Evolutionary conservation across 2,888 invertebrate species (phyloP).

Genomic region (Drosophila anceps): DNA sequence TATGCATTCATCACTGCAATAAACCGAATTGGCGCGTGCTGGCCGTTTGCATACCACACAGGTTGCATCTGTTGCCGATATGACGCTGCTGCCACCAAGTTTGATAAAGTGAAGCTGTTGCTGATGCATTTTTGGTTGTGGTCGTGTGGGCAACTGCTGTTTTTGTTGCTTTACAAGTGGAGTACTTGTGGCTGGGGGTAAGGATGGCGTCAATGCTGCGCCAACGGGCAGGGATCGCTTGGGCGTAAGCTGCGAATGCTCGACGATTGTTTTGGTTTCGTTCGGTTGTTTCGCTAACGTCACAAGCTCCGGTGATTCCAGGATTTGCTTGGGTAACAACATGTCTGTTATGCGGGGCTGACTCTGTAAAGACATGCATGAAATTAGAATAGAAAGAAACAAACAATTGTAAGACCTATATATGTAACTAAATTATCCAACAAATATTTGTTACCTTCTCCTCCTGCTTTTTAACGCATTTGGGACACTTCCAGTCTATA

Average conservation of each 20-base stretch:
- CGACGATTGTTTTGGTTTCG: conserved; percentile 41
- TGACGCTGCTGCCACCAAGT: conserved; percentile 35
- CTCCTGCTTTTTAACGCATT: conserved; percentile 87
- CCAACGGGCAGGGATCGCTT: conserved; percentile 23
- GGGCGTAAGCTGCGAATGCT: conserved; percentile 13
- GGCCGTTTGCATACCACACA: conserved; percentile 92
- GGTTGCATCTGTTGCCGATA: conserved; percentile 31
- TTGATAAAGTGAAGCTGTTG: conserved; percentile 72
- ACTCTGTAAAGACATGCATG: conserved; percentile 24
- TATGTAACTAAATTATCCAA: neutral
- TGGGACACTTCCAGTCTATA: conserved; percentile 95
- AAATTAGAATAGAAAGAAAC: neutral
- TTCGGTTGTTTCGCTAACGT: conserved; percentile 32
- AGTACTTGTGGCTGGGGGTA: conserved; percentile 12
- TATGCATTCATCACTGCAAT: conserved; percentile 95
- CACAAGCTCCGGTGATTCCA: conserved; percentile 13
- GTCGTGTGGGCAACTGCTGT: conserved; percentile 13
- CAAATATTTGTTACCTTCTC: conserved; percentile 69
- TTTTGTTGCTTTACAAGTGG: conserved; percentile 24
- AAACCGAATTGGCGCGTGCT: conserved; percentile 93
- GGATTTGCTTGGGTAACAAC: conserved; percentile 38
- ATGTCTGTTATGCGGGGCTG: conserved; percentile 73
- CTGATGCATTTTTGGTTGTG: conserved; percentile 53
- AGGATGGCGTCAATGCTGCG: conserved; percentile 7
- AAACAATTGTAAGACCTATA: too few relatives aligned